These are phyloP conservation scores for Chloropsis hardwickii DNA, from an alignment of 2,113 vertebrate species.

Conservation along the genomic window DNA sequence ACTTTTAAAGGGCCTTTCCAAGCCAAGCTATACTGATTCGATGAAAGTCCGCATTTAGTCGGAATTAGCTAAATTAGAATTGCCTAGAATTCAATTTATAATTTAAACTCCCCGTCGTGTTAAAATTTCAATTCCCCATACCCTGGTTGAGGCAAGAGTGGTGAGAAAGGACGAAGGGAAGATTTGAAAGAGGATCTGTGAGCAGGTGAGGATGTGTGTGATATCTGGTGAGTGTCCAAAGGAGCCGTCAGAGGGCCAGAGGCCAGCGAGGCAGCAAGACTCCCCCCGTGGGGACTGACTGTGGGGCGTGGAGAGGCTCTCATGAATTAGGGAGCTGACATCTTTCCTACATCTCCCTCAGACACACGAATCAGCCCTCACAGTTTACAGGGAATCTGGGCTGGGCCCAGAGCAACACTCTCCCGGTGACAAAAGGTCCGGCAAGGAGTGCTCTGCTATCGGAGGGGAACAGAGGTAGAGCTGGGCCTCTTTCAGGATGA, in stretches of 20 bases:
- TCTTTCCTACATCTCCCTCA: not conserved
- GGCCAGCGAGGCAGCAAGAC: not conserved
- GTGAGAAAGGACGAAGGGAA: not conserved
- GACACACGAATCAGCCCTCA: not conserved
- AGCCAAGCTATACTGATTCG: not conserved
- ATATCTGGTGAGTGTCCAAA: not conserved
- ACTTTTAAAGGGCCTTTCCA: not conserved
- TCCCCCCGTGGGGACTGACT: fast-evolving
- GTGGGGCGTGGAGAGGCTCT: fast-evolving
- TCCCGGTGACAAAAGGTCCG: not conserved
- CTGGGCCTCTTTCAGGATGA: not conserved
- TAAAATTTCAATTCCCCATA: not conserved
- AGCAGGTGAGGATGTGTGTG: not conserved
- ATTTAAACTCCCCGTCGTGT: too few relatives aligned
- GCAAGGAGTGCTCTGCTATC: not conserved
- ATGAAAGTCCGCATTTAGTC: fast-evolving
- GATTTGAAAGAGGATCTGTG: not conserved
- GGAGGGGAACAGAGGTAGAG: not conserved
- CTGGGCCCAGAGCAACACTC: not conserved
- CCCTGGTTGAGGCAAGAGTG: not conserved
- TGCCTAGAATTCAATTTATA: not conserved
- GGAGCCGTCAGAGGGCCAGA: not conserved
- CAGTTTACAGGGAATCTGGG: not conserved
- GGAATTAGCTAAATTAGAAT: not conserved
- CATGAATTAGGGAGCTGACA: fast-evolving